Conservation (phyloP, 2,888 invertebrate genomes). For the Nemotelus pantherinus region DNA sequence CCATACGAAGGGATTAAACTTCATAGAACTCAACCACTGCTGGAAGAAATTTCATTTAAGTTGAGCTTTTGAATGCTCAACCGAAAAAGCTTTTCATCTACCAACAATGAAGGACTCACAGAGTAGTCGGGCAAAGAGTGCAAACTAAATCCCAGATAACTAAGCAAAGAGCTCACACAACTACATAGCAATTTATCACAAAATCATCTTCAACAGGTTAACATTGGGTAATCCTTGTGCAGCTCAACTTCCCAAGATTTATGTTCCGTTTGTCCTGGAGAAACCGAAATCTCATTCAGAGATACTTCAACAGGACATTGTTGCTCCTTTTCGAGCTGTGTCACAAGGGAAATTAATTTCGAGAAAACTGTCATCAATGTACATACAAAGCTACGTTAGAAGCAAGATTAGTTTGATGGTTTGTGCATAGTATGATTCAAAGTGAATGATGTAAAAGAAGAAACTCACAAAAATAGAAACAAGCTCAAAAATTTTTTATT, state of each 20-base stretch:
- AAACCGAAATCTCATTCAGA: slow-evolving; percentile 31
- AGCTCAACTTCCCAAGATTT: slow-evolving; percentile 47
- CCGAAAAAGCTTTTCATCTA: slow-evolving; percentile 6
- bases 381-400: not conserved
- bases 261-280: slow-evolving; percentile 42
- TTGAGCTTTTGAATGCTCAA: slow-evolving; percentile 12
- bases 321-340: slow-evolving; percentile 35
- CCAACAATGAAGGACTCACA: not conserved
- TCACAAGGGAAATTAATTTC: slow-evolving; percentile 43
- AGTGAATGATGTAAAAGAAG: not conserved
- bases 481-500: no score
- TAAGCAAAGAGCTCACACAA: slow-evolving; percentile 6
- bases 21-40: slow-evolving; percentile 1
- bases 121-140: not conserved
- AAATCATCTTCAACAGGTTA: slow-evolving; percentile 47
- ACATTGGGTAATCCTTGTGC: slow-evolving; percentile 46
- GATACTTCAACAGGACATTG: slow-evolving; percentile 33
- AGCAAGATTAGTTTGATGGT: not conserved
- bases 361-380: slow-evolving; percentile 18
- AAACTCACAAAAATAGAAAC: no score
- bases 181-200: slow-evolving; percentile 45
- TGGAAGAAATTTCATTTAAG: slow-evolving; percentile 11
- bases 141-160: slow-evolving; percentile 17
- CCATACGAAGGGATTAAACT: slow-evolving; percentile 16
- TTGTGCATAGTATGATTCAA: not conserved